Base-by-base conservation (phyloP, 2,797 vertebrate genomes). In the Acomys russatus region DNA sequence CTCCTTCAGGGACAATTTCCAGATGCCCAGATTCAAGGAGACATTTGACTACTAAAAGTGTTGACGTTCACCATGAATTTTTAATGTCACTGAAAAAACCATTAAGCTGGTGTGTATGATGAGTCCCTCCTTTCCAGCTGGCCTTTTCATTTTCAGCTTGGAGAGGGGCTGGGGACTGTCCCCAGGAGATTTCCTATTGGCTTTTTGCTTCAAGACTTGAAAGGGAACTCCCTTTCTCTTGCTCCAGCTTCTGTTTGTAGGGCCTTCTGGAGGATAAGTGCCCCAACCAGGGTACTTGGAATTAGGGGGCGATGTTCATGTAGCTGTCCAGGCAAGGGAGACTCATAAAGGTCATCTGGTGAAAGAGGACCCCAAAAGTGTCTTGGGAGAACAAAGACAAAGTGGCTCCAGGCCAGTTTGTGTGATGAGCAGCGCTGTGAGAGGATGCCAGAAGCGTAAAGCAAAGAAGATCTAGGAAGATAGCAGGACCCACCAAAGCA, bases 51-150 rank as follows among this genome's bases (percentile, higher is more conserved):
- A 94, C 86, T 91, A 18, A 90, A 85, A 95, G 87, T 92, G 83
- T 95, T 88, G 92, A 63, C 73, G 28, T 22, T 88, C 56, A 63
- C 22, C 61, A 83, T 97, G 92, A 92, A 97, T 87, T 94, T 96
- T 97, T 96, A 95, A 98, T 86, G 90, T 89, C 78, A 86, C 74
- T 59, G 73, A 44, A 88, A 88, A 97, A 93, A 51, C 96, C 94
- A 91, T 94, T 80, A 94, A 82, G 83, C 85, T 54, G 63, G 38
- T 49, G 23, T 61, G 88, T 80, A 61, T 35, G 28, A 87, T 35
- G 83, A 20, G 22, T 64, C 22, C 6, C 73, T 49, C 80, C 73
- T 86, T 91, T 63, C 85, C 35, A 54, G 92, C 63, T 18, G 91
- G 70, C 30, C 96, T 73, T 84, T 94, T 94, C 90, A 80, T 94